These are phyloP conservation scores for Trachymyrmex cornetzi DNA, from an alignment of 1,140 invertebrate species.

Conservation along the genomic window DNA sequence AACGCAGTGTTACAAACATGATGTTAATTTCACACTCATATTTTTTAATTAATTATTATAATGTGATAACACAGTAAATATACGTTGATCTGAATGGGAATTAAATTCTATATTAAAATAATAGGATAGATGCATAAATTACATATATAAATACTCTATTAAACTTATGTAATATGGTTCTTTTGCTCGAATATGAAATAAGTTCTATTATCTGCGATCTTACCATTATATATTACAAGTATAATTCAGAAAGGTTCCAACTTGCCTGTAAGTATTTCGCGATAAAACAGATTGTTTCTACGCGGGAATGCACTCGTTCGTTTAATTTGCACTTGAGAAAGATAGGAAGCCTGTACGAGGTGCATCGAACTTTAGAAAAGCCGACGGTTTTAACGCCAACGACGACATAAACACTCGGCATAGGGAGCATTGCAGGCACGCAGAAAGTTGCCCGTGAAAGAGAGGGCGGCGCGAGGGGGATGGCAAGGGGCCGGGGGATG, in stretches of 20 bases:
- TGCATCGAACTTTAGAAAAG: slow-evolving; percentile 48
- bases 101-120: not conserved
- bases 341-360: slow-evolving; percentile 14
- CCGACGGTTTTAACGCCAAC: slow-evolving; percentile 75
- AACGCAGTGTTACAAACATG: too few species aligned
- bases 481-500: slow-evolving; percentile 13
- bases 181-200: not conserved
- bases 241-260: not conserved
- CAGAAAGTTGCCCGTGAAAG: slow-evolving; percentile 67
- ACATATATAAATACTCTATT: not conserved
- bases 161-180: not conserved
- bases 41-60: not conserved
- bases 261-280: not conserved
- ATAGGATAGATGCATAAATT: not conserved
- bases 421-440: slow-evolving; percentile 71
- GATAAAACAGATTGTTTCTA: not conserved
- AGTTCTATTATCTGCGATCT: not conserved
- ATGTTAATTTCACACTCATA: too few species aligned
- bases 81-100: not conserved
- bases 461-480: slow-evolving; percentile 60
- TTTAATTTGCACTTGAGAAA: slow-evolving; percentile 48
- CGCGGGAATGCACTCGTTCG: not conserved
- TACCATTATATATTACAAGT: not conserved
- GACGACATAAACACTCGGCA: slow-evolving; percentile 77
- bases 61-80: not conserved